These are phyloP conservation scores for Leucophenga varia DNA, from an alignment of 1,140 invertebrate species.

Conservation along the genomic window DNA sequence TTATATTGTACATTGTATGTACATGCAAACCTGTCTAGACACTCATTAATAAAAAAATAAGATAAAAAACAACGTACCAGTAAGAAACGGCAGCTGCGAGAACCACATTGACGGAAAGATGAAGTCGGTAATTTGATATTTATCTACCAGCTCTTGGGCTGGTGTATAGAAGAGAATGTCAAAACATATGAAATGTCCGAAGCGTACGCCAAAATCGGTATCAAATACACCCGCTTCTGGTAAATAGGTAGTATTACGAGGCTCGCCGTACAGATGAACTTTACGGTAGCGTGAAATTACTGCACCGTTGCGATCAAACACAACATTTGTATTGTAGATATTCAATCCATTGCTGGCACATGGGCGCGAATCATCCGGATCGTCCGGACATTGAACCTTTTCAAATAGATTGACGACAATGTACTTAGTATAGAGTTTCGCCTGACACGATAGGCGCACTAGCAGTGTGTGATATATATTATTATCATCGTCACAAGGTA, in stretches of 20 bases:
- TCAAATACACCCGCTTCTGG: conserved; percentile 63
- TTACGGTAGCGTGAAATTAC: conserved; percentile 71
- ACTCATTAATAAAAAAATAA: too few relatives aligned
- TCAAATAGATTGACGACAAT: conserved; percentile 76
- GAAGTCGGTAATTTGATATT: conserved; percentile 65
- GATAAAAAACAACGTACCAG: conserved; percentile 60
- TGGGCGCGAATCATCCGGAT: conserved; percentile 41
- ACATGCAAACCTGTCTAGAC: too few relatives aligned
- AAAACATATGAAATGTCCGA: conserved; percentile 78
- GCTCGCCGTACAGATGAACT: conserved; percentile 64
- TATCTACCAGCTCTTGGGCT: conserved; percentile 23
- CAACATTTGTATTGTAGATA: conserved; percentile 74
- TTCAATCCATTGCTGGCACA: conserved; percentile 51
- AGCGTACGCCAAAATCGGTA: conserved; percentile 81
- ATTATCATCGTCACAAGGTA: conserved; percentile 27
- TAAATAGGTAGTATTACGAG: conserved; percentile 31
- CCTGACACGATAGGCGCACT: conserved; percentile 36
- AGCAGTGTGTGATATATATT: conserved; percentile 26
- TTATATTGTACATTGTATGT: neutral
- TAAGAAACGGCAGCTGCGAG: conserved; percentile 70
- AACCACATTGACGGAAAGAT: conserved; percentile 74
- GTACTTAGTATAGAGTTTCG: conserved; percentile 49
- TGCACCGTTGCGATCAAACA: conserved; percentile 65
- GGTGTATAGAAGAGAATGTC: conserved; percentile 75
- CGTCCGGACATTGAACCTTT: conserved; percentile 58